Conservation (phyloP, 2,797 vertebrate species). For the Austrolebias charrua region DNA sequence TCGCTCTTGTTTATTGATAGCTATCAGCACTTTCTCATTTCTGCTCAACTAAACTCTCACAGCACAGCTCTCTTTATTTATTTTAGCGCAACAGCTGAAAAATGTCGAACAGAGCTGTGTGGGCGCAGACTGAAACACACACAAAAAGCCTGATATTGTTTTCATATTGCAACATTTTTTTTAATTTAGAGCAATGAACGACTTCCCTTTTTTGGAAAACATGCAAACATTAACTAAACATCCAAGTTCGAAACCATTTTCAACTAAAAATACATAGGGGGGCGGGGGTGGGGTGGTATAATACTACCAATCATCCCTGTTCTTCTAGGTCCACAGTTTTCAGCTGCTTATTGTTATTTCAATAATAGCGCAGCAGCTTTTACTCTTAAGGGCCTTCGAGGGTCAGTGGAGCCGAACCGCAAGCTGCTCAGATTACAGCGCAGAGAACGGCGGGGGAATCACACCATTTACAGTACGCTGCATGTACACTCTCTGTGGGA, state of each 20-base stretch:
- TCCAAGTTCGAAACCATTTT: background rate
- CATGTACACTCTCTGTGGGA: slow-evolving; percentile 10
- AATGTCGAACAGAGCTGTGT: slow-evolving; percentile 63
- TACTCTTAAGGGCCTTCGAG: slow-evolving; percentile 35
- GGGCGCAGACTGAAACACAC: slow-evolving; percentile 20
- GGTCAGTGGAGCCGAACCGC: slow-evolving; percentile 37
- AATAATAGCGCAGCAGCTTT: slow-evolving; percentile 47
- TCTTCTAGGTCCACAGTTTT: slow-evolving; percentile 20
- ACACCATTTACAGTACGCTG: slow-evolving; percentile 17
- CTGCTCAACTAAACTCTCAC: slow-evolving; percentile 49
- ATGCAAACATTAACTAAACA: too few species aligned
- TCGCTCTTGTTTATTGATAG: slow-evolving; percentile 67
- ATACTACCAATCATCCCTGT: background rate
- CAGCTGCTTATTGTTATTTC: slow-evolving; percentile 51
- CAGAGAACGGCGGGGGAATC: slow-evolving; percentile 18
- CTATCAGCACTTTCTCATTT: slow-evolving; percentile 76
- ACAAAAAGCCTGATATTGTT: background rate
- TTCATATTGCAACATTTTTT: slow-evolving; percentile 7
- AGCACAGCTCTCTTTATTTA: slow-evolving; percentile 44
- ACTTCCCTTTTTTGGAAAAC: too few species aligned
- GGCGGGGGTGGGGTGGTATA: background rate
- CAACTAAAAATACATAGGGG: too few species aligned
- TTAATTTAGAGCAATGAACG: background rate
- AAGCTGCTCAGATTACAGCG: slow-evolving; percentile 49
- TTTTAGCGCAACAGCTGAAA: slow-evolving; percentile 58